These are phyloP conservation scores for Theristicus caerulescens DNA, from an alignment of 2,113 vertebrate species.

Conservation along the genomic window DNA sequence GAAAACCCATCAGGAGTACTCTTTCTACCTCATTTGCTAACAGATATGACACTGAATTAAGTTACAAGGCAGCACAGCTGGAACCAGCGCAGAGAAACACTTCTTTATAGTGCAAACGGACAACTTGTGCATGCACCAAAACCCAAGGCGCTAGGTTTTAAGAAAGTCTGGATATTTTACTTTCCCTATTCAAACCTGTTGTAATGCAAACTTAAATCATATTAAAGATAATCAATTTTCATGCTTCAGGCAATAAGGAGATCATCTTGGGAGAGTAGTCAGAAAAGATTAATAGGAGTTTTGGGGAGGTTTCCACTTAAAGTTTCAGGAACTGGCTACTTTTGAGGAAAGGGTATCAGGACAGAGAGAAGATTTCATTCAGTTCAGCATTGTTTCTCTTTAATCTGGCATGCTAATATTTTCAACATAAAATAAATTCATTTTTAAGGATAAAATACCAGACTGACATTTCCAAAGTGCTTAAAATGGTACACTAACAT, in stretches of 20 bases:
- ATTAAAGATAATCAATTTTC: slow-evolving; percentile 40
- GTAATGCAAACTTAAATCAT: slow-evolving; percentile 23
- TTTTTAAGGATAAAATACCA: background rate
- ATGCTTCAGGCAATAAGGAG: slow-evolving; percentile 9
- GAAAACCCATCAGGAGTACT: background rate
- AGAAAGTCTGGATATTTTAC: background rate
- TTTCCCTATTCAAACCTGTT: background rate
- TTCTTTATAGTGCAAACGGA: background rate
- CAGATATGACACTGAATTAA: background rate
- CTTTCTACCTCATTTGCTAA: background rate
- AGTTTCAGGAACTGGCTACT: background rate
- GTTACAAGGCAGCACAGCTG: background rate
- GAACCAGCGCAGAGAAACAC: background rate
- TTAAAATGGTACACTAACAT: background rate
- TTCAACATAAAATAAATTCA: background rate
- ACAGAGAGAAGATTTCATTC: background rate
- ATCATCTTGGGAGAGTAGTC: background rate
- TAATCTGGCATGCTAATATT: background rate
- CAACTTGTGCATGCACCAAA: background rate
- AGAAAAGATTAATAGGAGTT: background rate
- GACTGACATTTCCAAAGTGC: background rate
- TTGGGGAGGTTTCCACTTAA: background rate
- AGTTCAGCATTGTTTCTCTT: background rate
- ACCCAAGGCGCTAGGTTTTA: background rate
- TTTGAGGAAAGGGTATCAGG: background rate